phyloP scores from a whole-genome alignment of 2,113 vertebrate genomes.

The Pangasianodon gigas region DNA sequence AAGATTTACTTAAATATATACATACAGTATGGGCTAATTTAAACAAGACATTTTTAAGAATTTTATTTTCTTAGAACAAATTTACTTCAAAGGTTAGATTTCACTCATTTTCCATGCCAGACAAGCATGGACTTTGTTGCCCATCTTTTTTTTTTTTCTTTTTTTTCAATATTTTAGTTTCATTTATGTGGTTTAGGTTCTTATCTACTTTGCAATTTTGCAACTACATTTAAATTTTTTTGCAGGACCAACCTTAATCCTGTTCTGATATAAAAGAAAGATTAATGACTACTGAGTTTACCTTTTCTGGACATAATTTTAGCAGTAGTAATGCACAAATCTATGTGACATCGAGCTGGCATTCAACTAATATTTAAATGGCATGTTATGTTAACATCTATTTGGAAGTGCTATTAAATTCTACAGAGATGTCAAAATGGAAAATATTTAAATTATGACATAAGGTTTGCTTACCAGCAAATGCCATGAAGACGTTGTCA shows the following conservation, averaged over 20 bases:
- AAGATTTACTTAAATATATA: background rate
- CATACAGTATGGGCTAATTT: too few relatives aligned
- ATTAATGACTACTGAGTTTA: background rate
- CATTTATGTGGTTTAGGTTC: background rate
- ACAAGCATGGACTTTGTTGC: too few relatives aligned
- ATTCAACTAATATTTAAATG: background rate
- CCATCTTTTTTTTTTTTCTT: too few relatives aligned
- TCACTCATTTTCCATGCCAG: too few relatives aligned
- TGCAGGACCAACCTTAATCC: background rate
- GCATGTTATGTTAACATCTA: background rate
- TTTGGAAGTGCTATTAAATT: background rate
- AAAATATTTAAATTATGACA: background rate
- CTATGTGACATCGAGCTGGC: background rate
- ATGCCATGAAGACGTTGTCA: conserved; percentile 87
- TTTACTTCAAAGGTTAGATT: too few relatives aligned
- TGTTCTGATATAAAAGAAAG: background rate
- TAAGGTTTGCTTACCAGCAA: conserved; percentile 74
- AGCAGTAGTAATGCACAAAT: background rate
- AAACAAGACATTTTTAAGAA: too few relatives aligned
- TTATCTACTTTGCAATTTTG: too few relatives aligned
- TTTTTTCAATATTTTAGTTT: too few relatives aligned
- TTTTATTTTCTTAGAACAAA: too few relatives aligned
- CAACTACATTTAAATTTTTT: background rate
- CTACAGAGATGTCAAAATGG: background rate
- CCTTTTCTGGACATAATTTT: background rate